Percentiles rank a stretch among this genome's conserved stretches.
Evolutionary conservation across 2,797 vertebrate species (phyloP).

Genomic region (Enteromius paludinosus): DNA sequence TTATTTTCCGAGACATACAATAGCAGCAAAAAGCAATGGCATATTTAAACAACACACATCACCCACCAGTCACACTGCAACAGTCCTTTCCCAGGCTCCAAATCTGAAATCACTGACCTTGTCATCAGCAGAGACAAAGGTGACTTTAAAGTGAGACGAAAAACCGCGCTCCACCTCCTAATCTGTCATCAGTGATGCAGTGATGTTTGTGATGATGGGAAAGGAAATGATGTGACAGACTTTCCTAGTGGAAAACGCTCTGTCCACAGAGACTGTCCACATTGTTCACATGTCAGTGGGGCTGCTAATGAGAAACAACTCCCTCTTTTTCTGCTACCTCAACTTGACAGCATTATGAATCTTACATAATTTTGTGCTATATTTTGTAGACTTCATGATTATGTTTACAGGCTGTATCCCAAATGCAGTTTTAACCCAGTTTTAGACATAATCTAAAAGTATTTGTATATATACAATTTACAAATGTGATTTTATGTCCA

Average conservation of each 20-base stretch:
- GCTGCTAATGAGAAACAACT: constrained; percentile 29
- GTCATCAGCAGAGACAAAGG: constrained; percentile 49
- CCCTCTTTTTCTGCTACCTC: constrained; percentile 4
- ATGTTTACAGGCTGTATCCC: not conserved
- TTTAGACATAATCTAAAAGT: not conserved
- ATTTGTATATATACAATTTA: not conserved
- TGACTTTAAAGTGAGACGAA: constrained; percentile 44
- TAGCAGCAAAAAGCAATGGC: constrained; percentile 26
- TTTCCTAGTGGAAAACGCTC: constrained; percentile 35
- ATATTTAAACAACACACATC: constrained; percentile 57
- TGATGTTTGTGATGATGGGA: constrained; percentile 36
- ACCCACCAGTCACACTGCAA: constrained; percentile 21
- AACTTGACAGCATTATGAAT: not conserved
- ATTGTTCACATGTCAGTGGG: constrained; percentile 41
- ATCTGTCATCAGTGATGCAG: constrained; percentile 40
- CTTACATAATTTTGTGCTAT: not conserved
- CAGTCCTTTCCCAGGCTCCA: constrained; percentile 1
- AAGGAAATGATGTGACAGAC: constrained; percentile 42
- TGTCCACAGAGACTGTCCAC: constrained; percentile 37
- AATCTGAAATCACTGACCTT: constrained; percentile 46
- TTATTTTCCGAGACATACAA: constrained; percentile 51
- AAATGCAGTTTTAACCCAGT: not conserved
- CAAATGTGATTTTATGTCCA: no score
- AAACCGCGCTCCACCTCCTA: constrained; percentile 33
- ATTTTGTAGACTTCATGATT: not conserved